Conservation (phyloP, 1,140 invertebrate species). For the Aphis craccivora region DNA sequence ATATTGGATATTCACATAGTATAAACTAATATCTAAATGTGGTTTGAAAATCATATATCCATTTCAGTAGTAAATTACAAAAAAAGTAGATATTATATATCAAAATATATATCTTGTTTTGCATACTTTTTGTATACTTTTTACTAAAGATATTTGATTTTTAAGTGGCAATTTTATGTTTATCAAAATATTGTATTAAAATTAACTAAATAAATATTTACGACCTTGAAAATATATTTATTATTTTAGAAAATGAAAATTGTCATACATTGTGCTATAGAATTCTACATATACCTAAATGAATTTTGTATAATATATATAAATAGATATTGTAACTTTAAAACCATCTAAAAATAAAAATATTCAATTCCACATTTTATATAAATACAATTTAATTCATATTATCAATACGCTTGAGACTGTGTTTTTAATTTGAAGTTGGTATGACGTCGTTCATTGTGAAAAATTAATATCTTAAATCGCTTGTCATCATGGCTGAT, state of each 20-base stretch:
- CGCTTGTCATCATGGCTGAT: no score
- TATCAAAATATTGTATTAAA: neutral
- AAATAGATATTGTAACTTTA: neutral
- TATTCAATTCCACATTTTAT: no score
- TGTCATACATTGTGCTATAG: neutral
- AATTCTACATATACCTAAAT: neutral
- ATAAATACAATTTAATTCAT: neutral
- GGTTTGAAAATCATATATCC: neutral
- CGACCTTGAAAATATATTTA: neutral
- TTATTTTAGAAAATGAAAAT: neutral
- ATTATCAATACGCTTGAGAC: neutral
- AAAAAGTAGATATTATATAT: neutral
- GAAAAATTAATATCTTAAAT: neutral
- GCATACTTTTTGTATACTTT: neutral
- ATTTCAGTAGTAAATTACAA: neutral
- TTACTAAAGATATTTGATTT: neutral
- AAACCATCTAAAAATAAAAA: no score
- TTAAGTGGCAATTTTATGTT: neutral
- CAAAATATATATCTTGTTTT: neutral
- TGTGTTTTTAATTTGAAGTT: neutral
- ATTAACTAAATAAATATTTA: neutral
- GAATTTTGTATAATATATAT: no score
- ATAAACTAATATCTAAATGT: neutral
- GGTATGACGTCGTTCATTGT: neutral
- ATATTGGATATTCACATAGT: slow-evolving; percentile 2